phyloP scores from a whole-genome alignment of 2,113 vertebrate genomes.

The Shinisaurus crocodilurus region DNA sequence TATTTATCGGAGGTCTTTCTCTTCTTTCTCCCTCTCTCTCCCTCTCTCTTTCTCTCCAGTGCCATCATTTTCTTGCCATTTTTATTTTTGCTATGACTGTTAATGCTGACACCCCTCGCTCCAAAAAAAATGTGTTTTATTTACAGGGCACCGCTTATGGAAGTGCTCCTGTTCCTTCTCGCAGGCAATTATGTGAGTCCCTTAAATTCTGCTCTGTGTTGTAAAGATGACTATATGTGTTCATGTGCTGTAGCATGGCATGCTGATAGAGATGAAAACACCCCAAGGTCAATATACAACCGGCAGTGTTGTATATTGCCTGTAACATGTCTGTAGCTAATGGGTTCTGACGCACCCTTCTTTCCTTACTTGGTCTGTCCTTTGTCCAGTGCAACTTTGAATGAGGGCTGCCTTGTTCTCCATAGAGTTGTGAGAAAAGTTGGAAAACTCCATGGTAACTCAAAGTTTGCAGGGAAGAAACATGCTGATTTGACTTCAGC shows the following conservation, averaged over 20 bases:
- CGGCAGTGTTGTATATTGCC: conserved; percentile 78
- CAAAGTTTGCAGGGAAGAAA: conserved; percentile 75
- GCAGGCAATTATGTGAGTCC: conserved; percentile 87
- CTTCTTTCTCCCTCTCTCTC: too few species aligned
- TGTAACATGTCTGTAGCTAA: conserved; percentile 66
- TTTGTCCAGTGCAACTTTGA: conserved; percentile 62
- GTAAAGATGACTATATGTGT: conserved; percentile 79
- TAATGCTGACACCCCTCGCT: conserved; percentile 77
- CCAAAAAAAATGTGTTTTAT: conserved; percentile 83
- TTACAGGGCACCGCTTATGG: conserved; percentile 85
- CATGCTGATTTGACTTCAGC: conserved; percentile 9
- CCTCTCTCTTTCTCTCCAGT: conserved; percentile 37
- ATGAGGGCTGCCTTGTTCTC: conserved; percentile 27
- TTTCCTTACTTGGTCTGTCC: conserved; percentile 65
- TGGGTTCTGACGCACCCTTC: conserved; percentile 63
- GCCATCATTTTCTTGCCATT: conserved; percentile 63
- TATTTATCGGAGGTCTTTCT: conserved; percentile 50
- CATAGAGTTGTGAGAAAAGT: conserved; percentile 32
- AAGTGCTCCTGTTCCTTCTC: conserved; percentile 84
- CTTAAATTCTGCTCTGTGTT: conserved; percentile 81
- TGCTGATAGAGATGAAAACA: conserved; percentile 72
- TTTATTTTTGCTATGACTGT: conserved; percentile 71
- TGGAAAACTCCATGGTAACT: too few species aligned
- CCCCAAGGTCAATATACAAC: conserved; percentile 80
- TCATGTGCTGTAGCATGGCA: conserved; percentile 85